Conservation (phyloP, 2,113 vertebrate species). For the Chloropsis hardwickii region DNA sequence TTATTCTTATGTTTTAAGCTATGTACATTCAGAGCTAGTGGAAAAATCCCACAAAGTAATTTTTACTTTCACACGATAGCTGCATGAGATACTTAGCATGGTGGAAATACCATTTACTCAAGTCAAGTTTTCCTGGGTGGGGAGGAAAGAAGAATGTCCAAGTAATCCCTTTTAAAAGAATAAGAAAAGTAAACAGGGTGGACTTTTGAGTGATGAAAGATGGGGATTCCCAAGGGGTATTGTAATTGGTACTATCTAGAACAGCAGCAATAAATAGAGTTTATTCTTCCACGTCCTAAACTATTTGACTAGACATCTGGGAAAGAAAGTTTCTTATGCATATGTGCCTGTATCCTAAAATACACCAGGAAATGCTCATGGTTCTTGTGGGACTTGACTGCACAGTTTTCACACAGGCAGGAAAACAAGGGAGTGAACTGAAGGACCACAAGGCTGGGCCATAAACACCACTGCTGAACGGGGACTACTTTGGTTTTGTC, state of each 20-base stretch:
- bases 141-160: not conserved
- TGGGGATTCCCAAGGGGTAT: not conserved
- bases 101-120: not conserved
- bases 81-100: not conserved
- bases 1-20: not conserved
- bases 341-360: not conserved
- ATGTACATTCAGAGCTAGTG: not conserved
- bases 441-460: not conserved
- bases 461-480: not conserved
- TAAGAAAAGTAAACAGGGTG: not conserved
- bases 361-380: not conserved
- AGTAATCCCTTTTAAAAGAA: not conserved
- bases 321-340: not conserved
- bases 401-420: not conserved
- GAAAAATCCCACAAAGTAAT: not conserved
- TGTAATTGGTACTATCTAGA: not conserved
- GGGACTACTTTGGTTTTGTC: not conserved
- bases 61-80: not conserved
- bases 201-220: not conserved
- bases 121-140: not conserved
- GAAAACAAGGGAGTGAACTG: not conserved
- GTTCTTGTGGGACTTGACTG: not conserved
- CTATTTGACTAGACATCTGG: not conserved
- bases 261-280: not conserved
- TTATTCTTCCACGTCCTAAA: not conserved